Conservation (phyloP, 2,797 vertebrate genomes). For the Peromyscus nudipes region DNA sequence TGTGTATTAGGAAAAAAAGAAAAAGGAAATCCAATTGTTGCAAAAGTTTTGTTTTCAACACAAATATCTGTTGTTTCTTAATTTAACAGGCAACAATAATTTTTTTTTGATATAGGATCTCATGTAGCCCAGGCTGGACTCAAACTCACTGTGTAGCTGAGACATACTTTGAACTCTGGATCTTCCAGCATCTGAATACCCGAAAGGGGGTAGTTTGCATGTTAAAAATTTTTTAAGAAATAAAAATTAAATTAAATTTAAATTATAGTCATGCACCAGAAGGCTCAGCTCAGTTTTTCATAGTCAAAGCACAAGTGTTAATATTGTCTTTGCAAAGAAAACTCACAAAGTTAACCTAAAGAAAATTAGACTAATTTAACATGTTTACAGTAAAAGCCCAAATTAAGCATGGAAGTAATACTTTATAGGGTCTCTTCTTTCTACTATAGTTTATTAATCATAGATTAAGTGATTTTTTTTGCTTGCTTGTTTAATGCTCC, state of each 20-base stretch:
- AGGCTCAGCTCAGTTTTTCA: not conserved
- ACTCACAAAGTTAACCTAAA: constrained; percentile 18
- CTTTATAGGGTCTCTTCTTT: not conserved
- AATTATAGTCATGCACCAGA: not conserved
- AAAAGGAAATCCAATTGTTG: not conserved
- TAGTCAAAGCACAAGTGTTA: constrained; percentile 22
- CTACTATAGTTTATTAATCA: not conserved
- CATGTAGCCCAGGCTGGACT: not conserved
- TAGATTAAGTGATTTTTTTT: not conserved
- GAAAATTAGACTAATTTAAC: constrained; percentile 19
- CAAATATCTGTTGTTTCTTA: constrained; percentile 21
- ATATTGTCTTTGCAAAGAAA: constrained; percentile 40
- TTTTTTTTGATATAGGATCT: not conserved
- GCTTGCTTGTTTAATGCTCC: not conserved
- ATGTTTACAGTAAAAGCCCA: not conserved
- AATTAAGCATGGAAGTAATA: not conserved
- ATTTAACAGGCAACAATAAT: constrained; percentile 9
- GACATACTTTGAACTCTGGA: not conserved
- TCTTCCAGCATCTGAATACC: not conserved
- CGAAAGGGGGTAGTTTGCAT: not conserved
- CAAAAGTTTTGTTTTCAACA: constrained; percentile 1
- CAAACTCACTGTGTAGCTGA: not conserved
- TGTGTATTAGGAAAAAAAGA: constrained; percentile 12
- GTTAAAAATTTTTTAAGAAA: constrained; percentile 14
- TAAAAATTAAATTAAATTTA: not conserved